A percentile compares a stretch with the other conserved stretches of the same genome.
Conservation (phyloP, 2,113 vertebrate species). For the Grammomys dolichurus region DNA sequence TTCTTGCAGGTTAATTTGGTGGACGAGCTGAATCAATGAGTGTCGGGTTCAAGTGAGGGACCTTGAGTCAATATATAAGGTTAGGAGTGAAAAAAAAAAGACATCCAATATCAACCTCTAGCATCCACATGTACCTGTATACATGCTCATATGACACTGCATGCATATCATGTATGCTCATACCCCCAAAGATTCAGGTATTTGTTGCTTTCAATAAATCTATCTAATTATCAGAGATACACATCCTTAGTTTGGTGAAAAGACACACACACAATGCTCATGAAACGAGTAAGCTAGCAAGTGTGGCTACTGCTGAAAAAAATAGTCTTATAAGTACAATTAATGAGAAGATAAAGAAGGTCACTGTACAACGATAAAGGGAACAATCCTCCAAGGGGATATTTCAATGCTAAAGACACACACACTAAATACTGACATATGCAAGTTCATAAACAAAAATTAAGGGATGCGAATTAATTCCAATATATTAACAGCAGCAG, state of each 20-base stretch:
- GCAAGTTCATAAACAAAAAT: not conserved
- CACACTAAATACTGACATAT: not conserved
- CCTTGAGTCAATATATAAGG: not conserved
- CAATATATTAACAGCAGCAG: not conserved
- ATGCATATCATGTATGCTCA: not conserved
- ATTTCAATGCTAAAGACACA: not conserved
- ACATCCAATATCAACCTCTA: not conserved
- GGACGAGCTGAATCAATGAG: not conserved
- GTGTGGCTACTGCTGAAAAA: not conserved
- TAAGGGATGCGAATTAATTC: too few relatives aligned
- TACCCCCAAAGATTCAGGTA: not conserved
- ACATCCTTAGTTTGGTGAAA: not conserved
- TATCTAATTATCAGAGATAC: not conserved
- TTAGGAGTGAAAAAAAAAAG: not conserved
- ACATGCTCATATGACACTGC: not conserved
- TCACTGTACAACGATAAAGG: not conserved
- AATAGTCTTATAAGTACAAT: not conserved
- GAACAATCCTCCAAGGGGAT: not conserved
- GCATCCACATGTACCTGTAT: not conserved
- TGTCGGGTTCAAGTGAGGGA: not conserved
- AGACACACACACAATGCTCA: too few relatives aligned
- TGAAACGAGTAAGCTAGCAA: not conserved
- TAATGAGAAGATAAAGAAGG: not conserved
- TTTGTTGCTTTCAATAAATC: not conserved
- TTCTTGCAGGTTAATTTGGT: not conserved